These are phyloP conservation scores for Verasper variegatus DNA, from an alignment of 2,113 vertebrate species.

Conservation along the genomic window DNA sequence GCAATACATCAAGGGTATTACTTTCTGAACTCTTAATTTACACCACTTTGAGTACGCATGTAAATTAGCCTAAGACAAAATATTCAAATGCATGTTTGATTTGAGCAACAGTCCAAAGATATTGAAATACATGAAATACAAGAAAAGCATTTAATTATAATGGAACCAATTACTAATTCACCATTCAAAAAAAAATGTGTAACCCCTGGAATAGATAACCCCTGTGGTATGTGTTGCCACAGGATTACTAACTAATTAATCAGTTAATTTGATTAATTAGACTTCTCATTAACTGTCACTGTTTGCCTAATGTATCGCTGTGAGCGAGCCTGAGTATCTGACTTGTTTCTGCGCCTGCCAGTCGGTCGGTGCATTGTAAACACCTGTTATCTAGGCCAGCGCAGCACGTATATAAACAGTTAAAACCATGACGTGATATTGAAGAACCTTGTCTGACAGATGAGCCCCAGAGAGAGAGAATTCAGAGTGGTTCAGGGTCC, in stretches of 20 bases:
- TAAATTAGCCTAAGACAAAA: too few species aligned
- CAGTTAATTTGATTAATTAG: slow-evolving; percentile 12
- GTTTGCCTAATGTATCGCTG: slow-evolving; percentile 6
- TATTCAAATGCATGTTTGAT: too few species aligned
- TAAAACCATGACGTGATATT: slow-evolving; percentile 18
- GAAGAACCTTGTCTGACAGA: slow-evolving; percentile 49
- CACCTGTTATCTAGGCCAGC: slow-evolving; percentile 54
- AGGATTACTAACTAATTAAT: slow-evolving; percentile 1
- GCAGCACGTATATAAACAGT: slow-evolving; percentile 34
- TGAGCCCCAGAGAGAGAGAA: slow-evolving; percentile 8
- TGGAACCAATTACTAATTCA: neutral
- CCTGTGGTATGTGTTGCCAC: neutral
- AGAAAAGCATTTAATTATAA: too few species aligned
- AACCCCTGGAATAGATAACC: neutral
- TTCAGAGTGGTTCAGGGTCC: slow-evolving; percentile 36
- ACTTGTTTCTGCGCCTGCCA: slow-evolving; percentile 23
- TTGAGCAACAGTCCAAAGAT: too few species aligned
- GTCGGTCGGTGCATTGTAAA: slow-evolving; percentile 27
- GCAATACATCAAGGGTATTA: too few species aligned
- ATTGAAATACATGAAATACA: too few species aligned
- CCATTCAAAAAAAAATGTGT: neutral
- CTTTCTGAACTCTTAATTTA: too few species aligned
- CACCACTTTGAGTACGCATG: too few species aligned
- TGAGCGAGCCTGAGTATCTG: neutral
- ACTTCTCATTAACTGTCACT: slow-evolving; percentile 9